These are phyloP conservation scores for Triops cancriformis DNA, from an alignment of 1,140 invertebrate species.

Conservation along the genomic window DNA sequence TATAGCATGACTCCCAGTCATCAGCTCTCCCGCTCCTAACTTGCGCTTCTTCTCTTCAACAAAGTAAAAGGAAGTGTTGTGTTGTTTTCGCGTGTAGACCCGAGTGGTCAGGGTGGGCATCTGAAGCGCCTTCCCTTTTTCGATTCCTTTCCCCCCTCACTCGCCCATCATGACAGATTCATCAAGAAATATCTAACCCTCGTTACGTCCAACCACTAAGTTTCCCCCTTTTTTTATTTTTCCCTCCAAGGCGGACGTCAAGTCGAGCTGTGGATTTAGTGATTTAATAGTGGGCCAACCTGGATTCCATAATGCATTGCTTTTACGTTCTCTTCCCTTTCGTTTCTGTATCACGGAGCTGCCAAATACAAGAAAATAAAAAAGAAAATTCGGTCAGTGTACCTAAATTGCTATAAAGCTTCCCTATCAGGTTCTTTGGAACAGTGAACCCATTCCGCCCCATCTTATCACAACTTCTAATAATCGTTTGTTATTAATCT, in stretches of 20 bases:
- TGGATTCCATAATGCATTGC: neutral
- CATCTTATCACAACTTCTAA: neutral
- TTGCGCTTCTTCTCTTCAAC: neutral
- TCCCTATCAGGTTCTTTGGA: neutral
- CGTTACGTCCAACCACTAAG: neutral
- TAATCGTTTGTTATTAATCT: conserved; percentile 4
- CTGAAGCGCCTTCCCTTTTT: no score
- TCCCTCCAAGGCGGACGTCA: neutral
- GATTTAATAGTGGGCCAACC: neutral
- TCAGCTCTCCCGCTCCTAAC: no score
- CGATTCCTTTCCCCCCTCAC: no score
- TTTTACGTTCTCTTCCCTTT: neutral
- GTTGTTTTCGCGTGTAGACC: neutral
- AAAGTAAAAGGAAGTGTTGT: neutral
- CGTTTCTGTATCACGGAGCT: neutral
- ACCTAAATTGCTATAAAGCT: neutral
- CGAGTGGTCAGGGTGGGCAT: neutral
- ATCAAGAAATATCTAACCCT: neutral
- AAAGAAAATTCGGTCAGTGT: neutral
- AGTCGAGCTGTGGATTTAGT: neutral
- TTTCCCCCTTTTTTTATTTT: neutral
- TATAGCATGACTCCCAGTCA: conserved; percentile 2
- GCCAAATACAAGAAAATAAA: no score
- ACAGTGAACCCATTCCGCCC: neutral
- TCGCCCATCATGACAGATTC: neutral